phyloP scores from a whole-genome alignment of 2,113 vertebrate genomes.

The Theropithecus gelada region DNA sequence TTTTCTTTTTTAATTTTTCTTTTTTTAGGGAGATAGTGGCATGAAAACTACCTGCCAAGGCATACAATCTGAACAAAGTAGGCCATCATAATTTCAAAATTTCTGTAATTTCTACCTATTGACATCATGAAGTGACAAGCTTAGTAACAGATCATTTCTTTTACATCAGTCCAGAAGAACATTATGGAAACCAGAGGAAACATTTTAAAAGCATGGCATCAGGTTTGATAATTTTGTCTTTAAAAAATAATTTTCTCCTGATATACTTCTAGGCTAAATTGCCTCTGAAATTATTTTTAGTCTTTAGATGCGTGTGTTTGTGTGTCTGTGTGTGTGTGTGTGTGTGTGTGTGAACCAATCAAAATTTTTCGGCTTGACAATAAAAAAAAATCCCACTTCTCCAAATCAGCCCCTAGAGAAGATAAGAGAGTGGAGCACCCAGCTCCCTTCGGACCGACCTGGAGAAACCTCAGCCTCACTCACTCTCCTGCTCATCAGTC shows the following conservation, averaged over 20 bases:
- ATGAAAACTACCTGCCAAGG: neutral
- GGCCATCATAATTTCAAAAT: neutral
- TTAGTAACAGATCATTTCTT: neutral
- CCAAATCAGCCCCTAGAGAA: neutral
- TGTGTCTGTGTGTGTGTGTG: neutral
- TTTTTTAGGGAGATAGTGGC: neutral
- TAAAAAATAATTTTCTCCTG: neutral
- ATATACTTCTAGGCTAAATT: neutral
- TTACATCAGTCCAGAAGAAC: neutral
- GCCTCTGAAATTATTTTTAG: neutral
- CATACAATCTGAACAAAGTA: no score
- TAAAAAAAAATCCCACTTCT: neutral
- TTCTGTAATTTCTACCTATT: neutral
- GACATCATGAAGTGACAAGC: neutral
- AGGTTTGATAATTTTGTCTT: neutral
- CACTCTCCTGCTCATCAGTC: rapidly evolving
- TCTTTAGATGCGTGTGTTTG: neutral
- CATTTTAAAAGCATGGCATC: neutral
- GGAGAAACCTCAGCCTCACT: neutral
- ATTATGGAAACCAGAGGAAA: neutral
- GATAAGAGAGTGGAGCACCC: no score
- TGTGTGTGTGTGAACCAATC: neutral
- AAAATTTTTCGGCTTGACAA: neutral
- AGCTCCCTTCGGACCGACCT: neutral
- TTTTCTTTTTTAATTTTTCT: neutral